Conservation (phyloP, 2,113 vertebrate genomes). For the Dicaeum eximium region DNA sequence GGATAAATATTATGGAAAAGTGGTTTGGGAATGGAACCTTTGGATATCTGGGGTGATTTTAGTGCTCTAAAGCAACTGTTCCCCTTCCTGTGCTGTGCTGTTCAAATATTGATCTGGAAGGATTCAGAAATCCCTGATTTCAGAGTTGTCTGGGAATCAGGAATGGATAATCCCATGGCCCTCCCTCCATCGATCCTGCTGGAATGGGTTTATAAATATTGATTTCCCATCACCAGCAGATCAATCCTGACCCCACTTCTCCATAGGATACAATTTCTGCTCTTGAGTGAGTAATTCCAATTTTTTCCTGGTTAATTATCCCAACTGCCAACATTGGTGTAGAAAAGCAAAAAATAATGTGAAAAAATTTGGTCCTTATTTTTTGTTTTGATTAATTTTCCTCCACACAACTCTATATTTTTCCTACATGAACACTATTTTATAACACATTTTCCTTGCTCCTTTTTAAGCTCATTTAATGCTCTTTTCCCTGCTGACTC, state of each 20-base stretch:
- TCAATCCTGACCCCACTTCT: background rate
- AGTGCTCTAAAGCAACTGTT: background rate
- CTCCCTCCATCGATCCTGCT: background rate
- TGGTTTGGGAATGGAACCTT: background rate
- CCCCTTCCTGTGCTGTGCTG: background rate
- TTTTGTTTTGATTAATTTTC: background rate
- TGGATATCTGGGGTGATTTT: background rate
- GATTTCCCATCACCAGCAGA: background rate
- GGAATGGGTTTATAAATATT: background rate
- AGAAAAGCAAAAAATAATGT: background rate
- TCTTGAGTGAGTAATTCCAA: background rate
- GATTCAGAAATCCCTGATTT: background rate
- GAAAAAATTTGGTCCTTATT: background rate
- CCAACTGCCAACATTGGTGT: background rate
- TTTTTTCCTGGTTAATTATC: conserved; percentile 3
- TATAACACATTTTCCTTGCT: background rate
- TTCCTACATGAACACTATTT: background rate
- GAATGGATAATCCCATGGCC: background rate
- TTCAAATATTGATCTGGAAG: background rate
- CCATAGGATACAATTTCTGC: background rate
- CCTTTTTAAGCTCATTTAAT: background rate
- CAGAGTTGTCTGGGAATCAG: background rate
- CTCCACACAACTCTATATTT: background rate
- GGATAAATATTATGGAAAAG: background rate
- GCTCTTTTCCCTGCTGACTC: background rate